Conservation (phyloP, 2,888 invertebrate species). For the Thereva unica region DNA sequence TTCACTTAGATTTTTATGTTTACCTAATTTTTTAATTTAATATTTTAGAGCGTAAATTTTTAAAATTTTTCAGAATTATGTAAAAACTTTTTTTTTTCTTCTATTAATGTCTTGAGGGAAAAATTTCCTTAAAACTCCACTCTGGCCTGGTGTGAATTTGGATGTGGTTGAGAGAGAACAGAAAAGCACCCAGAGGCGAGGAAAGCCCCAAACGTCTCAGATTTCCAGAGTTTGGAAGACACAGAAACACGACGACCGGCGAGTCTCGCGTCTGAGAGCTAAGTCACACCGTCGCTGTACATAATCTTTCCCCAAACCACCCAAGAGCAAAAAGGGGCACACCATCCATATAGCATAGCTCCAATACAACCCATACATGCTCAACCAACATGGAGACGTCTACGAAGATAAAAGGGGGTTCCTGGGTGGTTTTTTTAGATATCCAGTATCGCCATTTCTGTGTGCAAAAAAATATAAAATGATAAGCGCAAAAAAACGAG, state of each 20-base stretch:
- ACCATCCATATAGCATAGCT: slow-evolving; percentile 13
- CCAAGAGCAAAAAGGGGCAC: slow-evolving; percentile 10
- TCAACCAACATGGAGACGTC: too few relatives aligned
- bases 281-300: slow-evolving; percentile 37
- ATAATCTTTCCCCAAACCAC: slow-evolving; percentile 13
- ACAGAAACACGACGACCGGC: slow-evolving; percentile 43
- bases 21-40: too few relatives aligned
- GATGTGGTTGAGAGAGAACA: slow-evolving; percentile 25
- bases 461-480: too few relatives aligned
- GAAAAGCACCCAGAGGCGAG: too few relatives aligned
- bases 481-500: too few relatives aligned
- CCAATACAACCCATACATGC: too few relatives aligned
- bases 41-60: neutral
- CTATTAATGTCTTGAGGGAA: neutral
- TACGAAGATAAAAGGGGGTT: too few relatives aligned
- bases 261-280: slow-evolving; percentile 44
- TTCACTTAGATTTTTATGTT: slow-evolving; percentile 15
- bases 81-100: neutral
- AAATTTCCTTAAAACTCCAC: slow-evolving; percentile 10
- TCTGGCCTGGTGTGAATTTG: slow-evolving; percentile 18
- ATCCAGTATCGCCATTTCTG: too few relatives aligned
- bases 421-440: too few relatives aligned
- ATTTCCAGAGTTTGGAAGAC: neutral
- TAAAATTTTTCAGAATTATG: slow-evolving; percentile 3
- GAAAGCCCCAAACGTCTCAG: neutral